Evolutionary conservation across 2,888 invertebrate species (phyloP).

Genomic region (Caenorhabditis uteleia): DNA sequence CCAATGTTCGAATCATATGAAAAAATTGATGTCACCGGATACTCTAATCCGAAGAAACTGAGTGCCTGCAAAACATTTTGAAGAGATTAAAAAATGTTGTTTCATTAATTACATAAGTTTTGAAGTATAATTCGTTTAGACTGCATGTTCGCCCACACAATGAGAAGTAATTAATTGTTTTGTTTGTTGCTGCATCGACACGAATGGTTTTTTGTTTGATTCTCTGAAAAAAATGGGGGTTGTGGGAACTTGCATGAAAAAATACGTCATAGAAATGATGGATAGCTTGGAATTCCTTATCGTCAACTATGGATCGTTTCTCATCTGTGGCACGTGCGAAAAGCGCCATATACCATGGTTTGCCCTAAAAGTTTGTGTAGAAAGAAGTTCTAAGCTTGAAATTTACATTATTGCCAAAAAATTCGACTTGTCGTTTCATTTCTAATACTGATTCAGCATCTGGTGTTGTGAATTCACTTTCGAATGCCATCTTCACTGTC

Average conservation of each 20-base stretch:
- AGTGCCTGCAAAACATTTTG: constrained; percentile 3
- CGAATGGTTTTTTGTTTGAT: constrained; percentile 18
- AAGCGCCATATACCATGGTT: constrained; percentile 55
- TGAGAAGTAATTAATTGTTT: constrained; percentile 44
- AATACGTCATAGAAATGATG: constrained; percentile 41
- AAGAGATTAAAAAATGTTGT: too few relatives aligned
- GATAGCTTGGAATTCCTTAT: constrained; percentile 40
- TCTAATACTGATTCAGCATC: constrained; percentile 48
- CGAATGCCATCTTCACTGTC: constrained; percentile 30
- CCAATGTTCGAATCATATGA: constrained; percentile 54
- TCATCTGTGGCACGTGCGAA: constrained; percentile 40
- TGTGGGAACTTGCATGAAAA: neutral
- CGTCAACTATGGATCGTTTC: constrained; percentile 21
- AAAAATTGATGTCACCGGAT: constrained; percentile 40
- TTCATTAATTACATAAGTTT: constrained; percentile 30
- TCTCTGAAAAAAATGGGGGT: constrained; percentile 10
- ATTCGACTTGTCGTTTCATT: constrained; percentile 41
- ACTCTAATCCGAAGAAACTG: constrained; percentile 28
- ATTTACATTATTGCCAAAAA: constrained; percentile 47
- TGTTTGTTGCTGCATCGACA: constrained; percentile 11
- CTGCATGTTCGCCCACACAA: constrained; percentile 48
- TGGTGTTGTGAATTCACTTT: constrained; percentile 39
- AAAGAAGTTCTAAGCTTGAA: neutral
- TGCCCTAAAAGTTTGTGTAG: constrained; percentile 37
- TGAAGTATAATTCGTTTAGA: constrained; percentile 51